Evolutionary conservation across 1,140 invertebrate genomes (phyloP).

Genomic region (Drosophila pectinifera): DNA sequence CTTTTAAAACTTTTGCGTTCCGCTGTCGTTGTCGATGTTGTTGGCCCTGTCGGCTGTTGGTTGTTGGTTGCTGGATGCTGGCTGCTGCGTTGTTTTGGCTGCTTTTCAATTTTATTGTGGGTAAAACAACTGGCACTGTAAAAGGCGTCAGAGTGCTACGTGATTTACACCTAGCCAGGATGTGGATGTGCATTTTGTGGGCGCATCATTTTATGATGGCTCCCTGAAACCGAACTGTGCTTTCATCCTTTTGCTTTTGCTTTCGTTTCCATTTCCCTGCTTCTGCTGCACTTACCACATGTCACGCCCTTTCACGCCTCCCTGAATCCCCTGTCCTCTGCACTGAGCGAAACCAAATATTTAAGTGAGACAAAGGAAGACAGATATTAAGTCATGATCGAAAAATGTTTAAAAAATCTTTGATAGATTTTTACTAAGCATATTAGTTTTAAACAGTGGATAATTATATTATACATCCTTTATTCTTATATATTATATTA

Average conservation of each 20-base stretch:
- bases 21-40: slow-evolving; percentile 57
- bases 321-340: neutral
- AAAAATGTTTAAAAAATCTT: no score
- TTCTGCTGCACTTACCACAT: slow-evolving; percentile 61
- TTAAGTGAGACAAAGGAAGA: no score
- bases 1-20: slow-evolving; percentile 79
- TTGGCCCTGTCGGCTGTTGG: slow-evolving; percentile 37
- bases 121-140: slow-evolving; percentile 75
- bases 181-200: slow-evolving; percentile 67
- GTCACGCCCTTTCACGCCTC: slow-evolving; percentile 33
- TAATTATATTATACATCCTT: no score
- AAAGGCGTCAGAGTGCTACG: slow-evolving; percentile 78
- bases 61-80: no score
- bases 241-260: slow-evolving; percentile 38
- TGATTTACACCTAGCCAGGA: slow-evolving; percentile 77
- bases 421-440: no score
- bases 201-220: slow-evolving; percentile 76
- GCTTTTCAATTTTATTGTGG: slow-evolving; percentile 81
- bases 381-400: no score
- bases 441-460: no score
- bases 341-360: neutral
- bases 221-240: slow-evolving; percentile 45
- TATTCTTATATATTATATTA: no score
- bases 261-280: slow-evolving; percentile 21
- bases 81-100: slow-evolving; percentile 65